Conservation (phyloP, 2,797 vertebrate genomes). For the Myotis findleyi region DNA sequence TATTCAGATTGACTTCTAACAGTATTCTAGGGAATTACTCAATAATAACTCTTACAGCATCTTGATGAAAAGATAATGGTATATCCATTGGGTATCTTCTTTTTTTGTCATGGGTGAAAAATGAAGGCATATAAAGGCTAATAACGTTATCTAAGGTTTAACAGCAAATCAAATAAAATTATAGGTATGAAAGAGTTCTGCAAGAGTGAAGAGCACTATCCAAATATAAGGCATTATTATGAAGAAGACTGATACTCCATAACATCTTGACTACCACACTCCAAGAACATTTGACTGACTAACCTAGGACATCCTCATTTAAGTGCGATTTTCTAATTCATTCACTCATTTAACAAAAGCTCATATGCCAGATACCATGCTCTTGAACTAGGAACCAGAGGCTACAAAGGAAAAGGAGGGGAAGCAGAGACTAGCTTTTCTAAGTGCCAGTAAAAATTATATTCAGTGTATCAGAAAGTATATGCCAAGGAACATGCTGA, state of each 20-base stretch:
- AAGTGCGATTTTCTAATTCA: constrained; percentile 27
- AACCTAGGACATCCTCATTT: not conserved
- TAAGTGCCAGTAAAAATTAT: not conserved
- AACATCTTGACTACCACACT: not conserved
- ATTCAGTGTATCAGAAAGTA: not conserved
- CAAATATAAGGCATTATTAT: constrained; percentile 1
- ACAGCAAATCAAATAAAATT: constrained; percentile 65
- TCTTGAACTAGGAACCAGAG: constrained; percentile 20
- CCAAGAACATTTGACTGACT: not conserved
- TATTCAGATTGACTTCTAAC: constrained; percentile 62
- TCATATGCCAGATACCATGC: not conserved
- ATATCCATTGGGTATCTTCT: constrained; percentile 49
- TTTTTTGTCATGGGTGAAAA: constrained; percentile 55
- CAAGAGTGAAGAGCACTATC: not conserved
- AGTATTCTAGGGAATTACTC: constrained; percentile 56
- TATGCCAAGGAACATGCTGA: not conserved
- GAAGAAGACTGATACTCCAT: not conserved
- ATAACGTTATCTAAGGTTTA: constrained; percentile 62
- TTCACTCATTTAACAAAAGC: constrained; percentile 30
- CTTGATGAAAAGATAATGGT: constrained; percentile 57
- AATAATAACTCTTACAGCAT: constrained; percentile 56
- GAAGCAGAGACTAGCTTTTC: not conserved
- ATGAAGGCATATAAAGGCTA: constrained; percentile 49
- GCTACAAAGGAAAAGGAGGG: not conserved
- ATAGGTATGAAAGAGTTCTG: constrained; percentile 52